Evolutionary conservation across 2,888 invertebrate genomes (phyloP), one percentile per base, ranked within the genome.

Genomic region (Masnerella sp.): DNA sequence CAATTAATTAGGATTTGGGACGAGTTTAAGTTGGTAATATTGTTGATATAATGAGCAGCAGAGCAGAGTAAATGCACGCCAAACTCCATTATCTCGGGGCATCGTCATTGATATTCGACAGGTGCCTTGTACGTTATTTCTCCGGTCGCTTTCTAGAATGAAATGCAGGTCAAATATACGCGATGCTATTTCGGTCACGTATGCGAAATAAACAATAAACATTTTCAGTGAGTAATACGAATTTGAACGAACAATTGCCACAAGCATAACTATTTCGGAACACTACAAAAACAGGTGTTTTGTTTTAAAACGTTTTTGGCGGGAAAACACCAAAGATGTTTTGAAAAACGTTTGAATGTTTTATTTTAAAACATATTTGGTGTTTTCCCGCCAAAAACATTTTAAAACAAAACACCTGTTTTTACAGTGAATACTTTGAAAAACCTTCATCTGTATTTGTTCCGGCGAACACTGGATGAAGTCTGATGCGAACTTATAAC

Each of bases 71-170:
- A 70, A 70, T 64, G 61, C 49, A 61, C 42, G 45, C 22, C 45
- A 58, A 64, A 71, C 56, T 58, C 47, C 25, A 70, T 70, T 71
- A 71, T 64, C 51, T 59, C 40, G 40, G 52, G 36, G 59, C 52
- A 58, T 59, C 51, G 47, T 65, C 65, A 65, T 72, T 72, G 65
- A 72, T 72, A 72, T 72, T 72, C 72, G 72, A 72, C 72, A 65
- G 65, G 54, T 72, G 65, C 59, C 65, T 59, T 65, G 58, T 64
- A 52, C 59, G 45, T 71, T 65, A 65, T 65, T 71, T 58, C 49
- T 58, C 49, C 38, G 40, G 40, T 68, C 64, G 71, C 65, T 52
- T 61, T 34, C 52, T 54, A 59, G 42, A 72, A 65, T 51, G 34
- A 59, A 65, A 65, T 54, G 20, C 34, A 72, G 71, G 65, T 56